phyloP scores from a whole-genome alignment of 2,888 invertebrate species.

The Hirtodrosophila duncani region DNA sequence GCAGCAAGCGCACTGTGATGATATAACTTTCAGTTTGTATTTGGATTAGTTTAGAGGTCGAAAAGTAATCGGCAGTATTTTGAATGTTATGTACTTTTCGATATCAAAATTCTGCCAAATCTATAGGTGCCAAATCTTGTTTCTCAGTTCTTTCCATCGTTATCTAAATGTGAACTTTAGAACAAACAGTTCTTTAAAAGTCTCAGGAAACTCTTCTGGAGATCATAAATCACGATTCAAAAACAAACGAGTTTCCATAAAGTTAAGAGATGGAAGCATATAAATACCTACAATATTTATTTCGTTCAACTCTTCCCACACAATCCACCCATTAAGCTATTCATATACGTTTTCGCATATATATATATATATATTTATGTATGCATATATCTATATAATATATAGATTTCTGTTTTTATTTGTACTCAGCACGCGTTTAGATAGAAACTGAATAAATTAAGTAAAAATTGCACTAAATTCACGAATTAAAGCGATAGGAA shows the following conservation, averaged over 20 bases:
- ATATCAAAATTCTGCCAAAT: no score
- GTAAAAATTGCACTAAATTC: slow-evolving; percentile 62
- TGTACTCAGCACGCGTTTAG: slow-evolving; percentile 57
- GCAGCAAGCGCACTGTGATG: no score
- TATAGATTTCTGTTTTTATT: slow-evolving; percentile 47
- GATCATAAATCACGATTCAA: no score
- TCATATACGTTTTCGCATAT: background rate
- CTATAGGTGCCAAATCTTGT: no score
- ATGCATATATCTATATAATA: slow-evolving; percentile 19
- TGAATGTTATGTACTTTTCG: no score
- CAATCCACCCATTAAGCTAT: slow-evolving; percentile 5
- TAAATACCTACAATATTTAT: slow-evolving; percentile 69
- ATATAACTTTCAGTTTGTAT: no score
- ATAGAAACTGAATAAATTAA: slow-evolving; percentile 58
- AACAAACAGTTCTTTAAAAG: no score
- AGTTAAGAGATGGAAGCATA: slow-evolving; percentile 66
- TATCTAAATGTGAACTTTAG: no score
- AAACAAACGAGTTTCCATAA: slow-evolving; percentile 17
- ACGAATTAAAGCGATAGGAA: slow-evolving; percentile 55
- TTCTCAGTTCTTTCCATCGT: no score
- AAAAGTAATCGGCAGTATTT: no score
- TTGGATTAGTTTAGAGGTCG: no score
- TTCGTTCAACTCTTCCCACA: slow-evolving; percentile 36
- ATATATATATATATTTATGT: slow-evolving; percentile 1
- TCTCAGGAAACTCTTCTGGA: no score